Conservation (phyloP, 2,888 invertebrate species). For the Trachelus stipa region DNA sequence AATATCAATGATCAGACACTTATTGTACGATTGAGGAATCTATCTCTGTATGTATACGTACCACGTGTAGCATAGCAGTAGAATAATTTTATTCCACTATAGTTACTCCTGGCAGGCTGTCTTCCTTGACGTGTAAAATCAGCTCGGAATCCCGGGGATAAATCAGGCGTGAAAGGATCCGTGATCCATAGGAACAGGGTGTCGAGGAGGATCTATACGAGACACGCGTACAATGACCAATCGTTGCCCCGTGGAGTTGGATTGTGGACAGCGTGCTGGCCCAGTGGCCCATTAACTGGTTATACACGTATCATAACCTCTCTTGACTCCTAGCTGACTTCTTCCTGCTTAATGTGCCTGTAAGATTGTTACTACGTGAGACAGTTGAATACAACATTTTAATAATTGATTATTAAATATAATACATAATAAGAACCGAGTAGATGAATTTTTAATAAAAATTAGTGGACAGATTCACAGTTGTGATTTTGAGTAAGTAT, state of each 20-base stretch:
- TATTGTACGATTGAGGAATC: neutral
- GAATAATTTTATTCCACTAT: neutral
- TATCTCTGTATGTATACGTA: neutral
- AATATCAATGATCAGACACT: neutral
- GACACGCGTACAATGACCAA: constrained; percentile 12
- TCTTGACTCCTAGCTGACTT: constrained; percentile 27
- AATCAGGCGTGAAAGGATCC: constrained; percentile 5
- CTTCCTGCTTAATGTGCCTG: neutral
- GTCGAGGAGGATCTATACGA: constrained; percentile 5
- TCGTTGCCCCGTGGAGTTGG: constrained; percentile 14
- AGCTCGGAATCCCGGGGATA: neutral
- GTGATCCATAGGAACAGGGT: neutral
- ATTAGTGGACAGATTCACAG: neutral
- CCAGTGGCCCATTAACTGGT: constrained; percentile 40
- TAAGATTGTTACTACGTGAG: neutral
- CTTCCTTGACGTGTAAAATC: neutral
- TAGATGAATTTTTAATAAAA: neutral
- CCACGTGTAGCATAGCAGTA: neutral
- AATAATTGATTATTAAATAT: too few relatives aligned
- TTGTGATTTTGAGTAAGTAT: neutral
- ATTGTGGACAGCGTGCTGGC: constrained; percentile 32
- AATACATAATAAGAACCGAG: too few relatives aligned
- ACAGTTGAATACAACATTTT: neutral
- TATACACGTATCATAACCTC: constrained; percentile 37
- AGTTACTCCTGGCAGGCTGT: neutral